A percentile compares a stretch with the other conserved stretches of the same genome.
These are phyloP conservation scores for Hypsibius dujardini DNA, from an alignment of 1,140 invertebrate species.

Conservation along the genomic window DNA sequence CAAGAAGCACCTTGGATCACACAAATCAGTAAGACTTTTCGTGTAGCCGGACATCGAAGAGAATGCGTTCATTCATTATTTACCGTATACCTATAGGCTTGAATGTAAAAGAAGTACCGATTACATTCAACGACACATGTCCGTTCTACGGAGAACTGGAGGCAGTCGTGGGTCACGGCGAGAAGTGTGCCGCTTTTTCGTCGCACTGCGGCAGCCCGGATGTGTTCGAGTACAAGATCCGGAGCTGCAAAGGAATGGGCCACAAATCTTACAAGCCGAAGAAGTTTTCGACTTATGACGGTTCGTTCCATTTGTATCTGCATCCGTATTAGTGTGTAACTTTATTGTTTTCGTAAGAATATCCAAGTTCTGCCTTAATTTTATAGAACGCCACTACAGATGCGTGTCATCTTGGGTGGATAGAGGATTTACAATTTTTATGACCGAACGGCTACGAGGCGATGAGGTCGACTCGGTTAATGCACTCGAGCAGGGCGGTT, in stretches of 20 bases:
- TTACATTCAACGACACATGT: neutral
- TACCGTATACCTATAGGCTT: neutral
- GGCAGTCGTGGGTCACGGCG: neutral
- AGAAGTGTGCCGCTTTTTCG: constrained; percentile 12
- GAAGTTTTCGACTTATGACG: neutral
- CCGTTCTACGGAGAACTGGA: constrained; percentile 13
- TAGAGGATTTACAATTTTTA: neutral
- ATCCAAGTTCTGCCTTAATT: neutral
- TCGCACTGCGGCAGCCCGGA: constrained; percentile 12
- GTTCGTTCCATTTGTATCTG: neutral
- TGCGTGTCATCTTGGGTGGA: neutral
- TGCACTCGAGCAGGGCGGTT: neutral
- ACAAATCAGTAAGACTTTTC: neutral
- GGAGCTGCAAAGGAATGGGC: neutral
- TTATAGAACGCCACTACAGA: constrained; percentile 2
- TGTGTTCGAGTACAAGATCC: constrained; percentile 13
- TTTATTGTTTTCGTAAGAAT: too few species aligned
- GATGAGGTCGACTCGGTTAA: neutral
- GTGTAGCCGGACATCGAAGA: neutral
- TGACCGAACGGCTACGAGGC: neutral
- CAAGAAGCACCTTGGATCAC: neutral
- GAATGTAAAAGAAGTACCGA: neutral
- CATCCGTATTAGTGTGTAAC: too few species aligned
- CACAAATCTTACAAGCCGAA: neutral
- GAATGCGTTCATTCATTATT: neutral